phyloP scores from a whole-genome alignment of 2,797 vertebrate species.

The Botia almorhae region DNA sequence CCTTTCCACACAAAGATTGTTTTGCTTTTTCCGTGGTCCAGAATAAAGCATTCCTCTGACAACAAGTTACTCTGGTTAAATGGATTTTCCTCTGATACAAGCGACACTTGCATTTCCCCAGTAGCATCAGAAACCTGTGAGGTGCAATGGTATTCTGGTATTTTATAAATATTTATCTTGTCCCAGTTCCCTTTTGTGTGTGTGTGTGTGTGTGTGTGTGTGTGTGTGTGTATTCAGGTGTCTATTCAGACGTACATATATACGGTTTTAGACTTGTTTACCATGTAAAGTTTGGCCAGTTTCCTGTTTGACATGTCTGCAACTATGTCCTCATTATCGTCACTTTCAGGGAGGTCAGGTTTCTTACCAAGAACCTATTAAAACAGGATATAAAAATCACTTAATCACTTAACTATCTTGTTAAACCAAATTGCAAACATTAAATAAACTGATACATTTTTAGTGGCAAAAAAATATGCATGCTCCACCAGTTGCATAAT shows the following conservation, averaged over 20 bases:
- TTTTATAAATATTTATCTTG: background rate
- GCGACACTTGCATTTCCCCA: conserved; percentile 83
- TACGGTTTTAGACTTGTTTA: conserved; percentile 61
- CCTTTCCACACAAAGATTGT: conserved; percentile 95
- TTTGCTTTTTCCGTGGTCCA: conserved; percentile 85
- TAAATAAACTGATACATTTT: background rate
- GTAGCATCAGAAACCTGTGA: conserved; percentile 89
- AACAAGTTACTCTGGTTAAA: conserved; percentile 83
- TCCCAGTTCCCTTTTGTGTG: too few relatives aligned
- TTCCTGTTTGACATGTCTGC: conserved; percentile 88
- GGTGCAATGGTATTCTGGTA: background rate
- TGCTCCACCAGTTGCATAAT: background rate
- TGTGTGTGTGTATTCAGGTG: too few relatives aligned
- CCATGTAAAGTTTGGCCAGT: conserved; percentile 91
- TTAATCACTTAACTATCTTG: background rate
- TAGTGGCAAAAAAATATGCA: background rate
- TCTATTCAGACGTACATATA: too few relatives aligned
- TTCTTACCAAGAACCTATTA: conserved; percentile 85
- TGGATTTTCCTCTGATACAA: conserved; percentile 87
- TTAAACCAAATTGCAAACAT: background rate
- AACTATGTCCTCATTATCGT: conserved; percentile 77
- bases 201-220: too few relatives aligned
- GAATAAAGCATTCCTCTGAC: conserved; percentile 90
- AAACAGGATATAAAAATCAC: background rate
- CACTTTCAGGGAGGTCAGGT: conserved; percentile 75